Conservation (phyloP, 2,888 invertebrate species). For the Keiferia lycopersicella region DNA sequence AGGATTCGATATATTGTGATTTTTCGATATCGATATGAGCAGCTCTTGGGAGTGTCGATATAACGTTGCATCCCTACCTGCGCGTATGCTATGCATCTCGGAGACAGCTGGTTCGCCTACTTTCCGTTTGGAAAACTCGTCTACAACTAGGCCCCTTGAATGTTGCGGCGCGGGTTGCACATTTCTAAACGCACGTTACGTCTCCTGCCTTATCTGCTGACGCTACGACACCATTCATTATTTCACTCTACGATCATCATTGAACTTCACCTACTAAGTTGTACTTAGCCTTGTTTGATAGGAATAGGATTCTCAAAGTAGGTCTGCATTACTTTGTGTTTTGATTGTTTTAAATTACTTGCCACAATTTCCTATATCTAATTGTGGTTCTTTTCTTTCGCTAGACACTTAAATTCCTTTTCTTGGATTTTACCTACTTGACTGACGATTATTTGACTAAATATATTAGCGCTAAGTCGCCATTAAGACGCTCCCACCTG, state of each 20-base stretch:
- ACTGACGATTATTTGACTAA: background rate
- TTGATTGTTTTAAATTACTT: no score
- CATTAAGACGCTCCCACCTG: background rate
- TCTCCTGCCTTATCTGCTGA: constrained; percentile 44
- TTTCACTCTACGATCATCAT: background rate
- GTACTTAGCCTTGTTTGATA: background rate
- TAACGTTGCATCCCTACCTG: constrained; percentile 32
- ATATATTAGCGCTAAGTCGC: background rate
- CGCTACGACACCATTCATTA: constrained; percentile 26
- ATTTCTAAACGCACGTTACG: constrained; percentile 62
- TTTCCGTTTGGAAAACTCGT: constrained; percentile 77
- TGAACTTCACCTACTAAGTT: background rate
- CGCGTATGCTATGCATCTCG: constrained; percentile 30
- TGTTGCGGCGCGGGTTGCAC: constrained; percentile 55
- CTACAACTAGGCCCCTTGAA: constrained; percentile 66
- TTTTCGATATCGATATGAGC: no score
- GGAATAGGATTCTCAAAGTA: background rate
- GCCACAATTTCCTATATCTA: no score
- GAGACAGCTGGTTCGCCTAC: constrained; percentile 62
- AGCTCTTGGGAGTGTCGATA: no score
- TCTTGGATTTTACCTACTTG: background rate
- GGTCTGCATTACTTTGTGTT: background rate
- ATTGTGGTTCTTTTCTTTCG: background rate
- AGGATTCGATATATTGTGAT: no score
- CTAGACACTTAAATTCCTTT: background rate